A percentile compares a stretch with the other conserved stretches of the same genome.
Evolutionary conservation across 2,797 vertebrate species (phyloP).

Genomic region (Macrochelys suwanniensis): DNA sequence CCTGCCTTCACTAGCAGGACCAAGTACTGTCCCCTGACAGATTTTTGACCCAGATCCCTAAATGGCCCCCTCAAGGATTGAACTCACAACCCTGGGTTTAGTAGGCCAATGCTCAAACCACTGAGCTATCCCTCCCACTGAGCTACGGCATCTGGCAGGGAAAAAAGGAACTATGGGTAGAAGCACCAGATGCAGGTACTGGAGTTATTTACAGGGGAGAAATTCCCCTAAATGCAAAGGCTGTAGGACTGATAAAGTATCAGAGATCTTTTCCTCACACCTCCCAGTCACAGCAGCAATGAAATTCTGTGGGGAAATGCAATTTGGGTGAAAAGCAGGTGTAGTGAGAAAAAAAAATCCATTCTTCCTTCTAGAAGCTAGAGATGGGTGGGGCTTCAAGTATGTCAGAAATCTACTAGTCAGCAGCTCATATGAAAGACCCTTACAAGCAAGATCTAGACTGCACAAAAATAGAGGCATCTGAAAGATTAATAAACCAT

Average conservation of each 20-base stretch:
- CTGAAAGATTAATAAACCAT: neutral
- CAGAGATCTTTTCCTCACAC: neutral
- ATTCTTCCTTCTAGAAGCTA: neutral
- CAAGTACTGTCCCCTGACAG: no score
- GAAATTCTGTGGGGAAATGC: neutral
- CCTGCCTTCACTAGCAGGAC: no score
- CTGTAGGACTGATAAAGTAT: neutral
- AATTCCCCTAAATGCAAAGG: neutral
- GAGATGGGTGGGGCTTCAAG: neutral
- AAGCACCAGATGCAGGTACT: neutral
- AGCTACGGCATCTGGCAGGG: neutral
- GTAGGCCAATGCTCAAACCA: no score
- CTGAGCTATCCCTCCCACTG: no score
- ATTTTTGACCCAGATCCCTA: no score
- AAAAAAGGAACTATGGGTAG: neutral
- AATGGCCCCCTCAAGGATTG: no score
- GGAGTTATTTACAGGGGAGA: neutral
- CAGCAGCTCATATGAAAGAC: neutral
- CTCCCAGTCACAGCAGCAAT: neutral
- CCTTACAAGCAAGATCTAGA: neutral
- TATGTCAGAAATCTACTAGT: neutral
- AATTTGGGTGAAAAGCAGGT: neutral
- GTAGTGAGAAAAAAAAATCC: neutral
- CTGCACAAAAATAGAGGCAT: neutral
- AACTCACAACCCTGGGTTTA: no score